phyloP scores from a whole-genome alignment of 2,113 vertebrate species.

The Anolis sagrei region DNA sequence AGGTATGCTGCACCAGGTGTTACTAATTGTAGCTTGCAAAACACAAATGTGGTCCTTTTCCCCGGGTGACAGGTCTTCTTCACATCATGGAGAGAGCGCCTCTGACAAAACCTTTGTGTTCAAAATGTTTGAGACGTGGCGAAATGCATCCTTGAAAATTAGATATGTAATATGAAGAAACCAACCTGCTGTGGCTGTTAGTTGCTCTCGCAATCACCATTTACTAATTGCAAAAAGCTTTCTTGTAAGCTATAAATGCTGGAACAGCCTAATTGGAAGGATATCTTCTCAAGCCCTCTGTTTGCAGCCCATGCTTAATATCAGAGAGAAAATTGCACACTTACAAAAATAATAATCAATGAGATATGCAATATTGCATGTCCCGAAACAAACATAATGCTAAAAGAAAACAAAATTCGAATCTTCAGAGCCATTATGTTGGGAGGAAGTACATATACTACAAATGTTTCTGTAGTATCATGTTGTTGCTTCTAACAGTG shows the following conservation, averaged over 20 bases:
- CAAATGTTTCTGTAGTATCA: constrained; percentile 48
- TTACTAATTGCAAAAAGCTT: constrained; percentile 45
- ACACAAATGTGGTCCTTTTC: constrained; percentile 66
- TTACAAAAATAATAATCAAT: constrained; percentile 33
- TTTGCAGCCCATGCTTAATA: constrained; percentile 10
- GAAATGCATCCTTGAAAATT: constrained; percentile 56
- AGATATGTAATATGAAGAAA: constrained; percentile 36
- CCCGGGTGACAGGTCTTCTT: constrained; percentile 57
- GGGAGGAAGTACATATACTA: constrained; percentile 40
- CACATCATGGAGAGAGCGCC: constrained; percentile 38
- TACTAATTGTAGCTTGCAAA: constrained; percentile 58
- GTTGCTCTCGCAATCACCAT: constrained; percentile 37
- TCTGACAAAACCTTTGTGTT: constrained; percentile 58
- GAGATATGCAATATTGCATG: constrained; percentile 67
- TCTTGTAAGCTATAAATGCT: constrained; percentile 47
- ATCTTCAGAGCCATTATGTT: constrained; percentile 51
- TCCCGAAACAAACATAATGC: constrained; percentile 38
- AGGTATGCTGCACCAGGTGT: constrained; percentile 55
- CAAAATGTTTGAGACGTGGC: constrained; percentile 47
- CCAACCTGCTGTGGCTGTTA: neutral
- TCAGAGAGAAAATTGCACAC: constrained; percentile 67
- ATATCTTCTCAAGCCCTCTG: constrained; percentile 38
- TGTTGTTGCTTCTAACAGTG: constrained; percentile 37
- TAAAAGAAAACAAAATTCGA: constrained; percentile 28
- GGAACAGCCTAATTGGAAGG: constrained; percentile 17